Conservation (phyloP, 2,113 vertebrate species). For the Heterocephalus glaber region DNA sequence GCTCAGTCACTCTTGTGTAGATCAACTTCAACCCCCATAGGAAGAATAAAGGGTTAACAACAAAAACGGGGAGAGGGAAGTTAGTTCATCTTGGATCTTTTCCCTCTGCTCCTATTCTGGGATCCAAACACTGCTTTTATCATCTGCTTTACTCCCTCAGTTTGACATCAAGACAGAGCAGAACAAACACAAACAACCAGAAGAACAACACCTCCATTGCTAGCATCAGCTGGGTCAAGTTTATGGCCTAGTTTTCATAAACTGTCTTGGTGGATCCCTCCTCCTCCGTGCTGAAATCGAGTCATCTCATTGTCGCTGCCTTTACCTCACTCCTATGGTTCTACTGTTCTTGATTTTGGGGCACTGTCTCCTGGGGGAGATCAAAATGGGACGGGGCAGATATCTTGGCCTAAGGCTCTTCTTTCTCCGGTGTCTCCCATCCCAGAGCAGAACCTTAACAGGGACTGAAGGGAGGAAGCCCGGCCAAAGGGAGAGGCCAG, state of each 20-base stretch:
- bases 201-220: rapidly evolving
- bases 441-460: background rate
- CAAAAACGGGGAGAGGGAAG: background rate
- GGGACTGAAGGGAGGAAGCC: background rate
- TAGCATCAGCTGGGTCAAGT: rapidly evolving
- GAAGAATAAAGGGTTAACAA: background rate
- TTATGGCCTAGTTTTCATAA: rapidly evolving
- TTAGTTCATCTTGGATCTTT: background rate
- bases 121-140: background rate
- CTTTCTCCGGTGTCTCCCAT: background rate
- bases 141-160: background rate
- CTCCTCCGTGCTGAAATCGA: background rate
- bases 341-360: background rate
- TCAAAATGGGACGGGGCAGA: background rate
- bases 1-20: background rate
- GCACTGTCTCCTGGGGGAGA: background rate
- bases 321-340: background rate
- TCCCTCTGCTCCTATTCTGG: background rate
- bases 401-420: background rate
- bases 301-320: background rate
- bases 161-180: background rate
- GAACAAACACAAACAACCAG: background rate
- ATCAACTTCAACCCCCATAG: background rate
- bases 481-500: background rate
- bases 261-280: rapidly evolving